Conservation (phyloP, 2,888 invertebrate genomes). For the Rhamnusium bicolor region DNA sequence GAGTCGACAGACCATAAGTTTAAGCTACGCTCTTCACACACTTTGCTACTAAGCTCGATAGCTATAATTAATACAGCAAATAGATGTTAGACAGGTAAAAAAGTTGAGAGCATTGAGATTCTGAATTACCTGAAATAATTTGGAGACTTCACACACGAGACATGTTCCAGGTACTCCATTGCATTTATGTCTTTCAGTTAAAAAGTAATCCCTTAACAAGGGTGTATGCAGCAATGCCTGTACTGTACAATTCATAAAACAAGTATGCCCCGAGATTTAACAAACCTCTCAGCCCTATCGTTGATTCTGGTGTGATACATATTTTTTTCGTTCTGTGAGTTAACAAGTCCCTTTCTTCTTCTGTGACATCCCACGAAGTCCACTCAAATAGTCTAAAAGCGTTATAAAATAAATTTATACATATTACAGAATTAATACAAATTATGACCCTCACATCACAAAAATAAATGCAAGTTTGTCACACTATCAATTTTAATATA, state of each 20-base stretch:
- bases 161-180: conserved; percentile 81
- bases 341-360: conserved; percentile 84
- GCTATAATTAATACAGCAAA: too few species aligned
- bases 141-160: conserved; percentile 95
- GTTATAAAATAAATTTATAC: not conserved
- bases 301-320: conserved; percentile 85
- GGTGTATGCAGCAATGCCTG: conserved; percentile 97
- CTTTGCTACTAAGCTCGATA: too few species aligned
- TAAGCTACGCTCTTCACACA: too few species aligned
- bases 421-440: too few species aligned
- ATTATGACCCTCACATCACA: too few species aligned
- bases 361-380: conserved; percentile 86
- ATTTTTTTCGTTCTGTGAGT: conserved; percentile 84
- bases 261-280: conserved; percentile 97
- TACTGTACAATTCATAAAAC: conserved; percentile 99
- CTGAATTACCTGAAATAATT: conserved; percentile 88
- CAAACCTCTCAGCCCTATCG: conserved; percentile 92
- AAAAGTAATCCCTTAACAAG: conserved; percentile 93
- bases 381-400: conserved; percentile 71
- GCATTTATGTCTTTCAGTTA: conserved; percentile 95
- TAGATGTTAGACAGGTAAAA: too few species aligned
- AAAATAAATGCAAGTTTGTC: too few species aligned
- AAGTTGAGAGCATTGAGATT: not conserved
- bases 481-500: too few species aligned
- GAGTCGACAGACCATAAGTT: too few species aligned